Conservation (phyloP, 2,797 vertebrate species). For the Tauraco hartlaubi region DNA sequence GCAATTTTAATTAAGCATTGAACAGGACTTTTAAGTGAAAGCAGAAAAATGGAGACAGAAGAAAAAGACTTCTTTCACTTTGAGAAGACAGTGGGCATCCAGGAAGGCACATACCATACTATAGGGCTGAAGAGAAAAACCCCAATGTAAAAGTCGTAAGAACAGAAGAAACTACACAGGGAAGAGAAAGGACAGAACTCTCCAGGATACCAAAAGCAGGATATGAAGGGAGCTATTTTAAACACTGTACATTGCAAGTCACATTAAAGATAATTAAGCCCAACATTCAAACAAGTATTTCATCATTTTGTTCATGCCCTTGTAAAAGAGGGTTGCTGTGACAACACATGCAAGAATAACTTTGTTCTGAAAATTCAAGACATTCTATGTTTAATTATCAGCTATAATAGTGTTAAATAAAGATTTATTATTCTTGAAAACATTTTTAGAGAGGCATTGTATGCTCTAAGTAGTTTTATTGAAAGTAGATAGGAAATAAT, state of each 20-base stretch:
- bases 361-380: background rate
- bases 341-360: background rate
- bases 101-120: background rate
- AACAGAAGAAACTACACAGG: background rate
- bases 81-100: background rate
- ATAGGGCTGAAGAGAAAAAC: background rate
- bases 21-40: background rate
- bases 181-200: background rate
- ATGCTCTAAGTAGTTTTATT: background rate
- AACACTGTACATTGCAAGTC: background rate
- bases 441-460: background rate
- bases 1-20: accelerated
- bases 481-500: background rate
- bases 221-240: background rate
- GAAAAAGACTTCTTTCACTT: background rate
- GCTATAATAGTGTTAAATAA: accelerated
- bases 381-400: background rate
- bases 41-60: background rate
- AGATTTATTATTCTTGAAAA: background rate
- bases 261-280: background rate
- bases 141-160: background rate
- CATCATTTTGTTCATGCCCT: background rate
- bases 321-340: background rate
- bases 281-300: background rate
- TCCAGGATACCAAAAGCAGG: background rate